Base-by-base conservation (phyloP, 2,113 vertebrate genomes). In the Strix aluco region DNA sequence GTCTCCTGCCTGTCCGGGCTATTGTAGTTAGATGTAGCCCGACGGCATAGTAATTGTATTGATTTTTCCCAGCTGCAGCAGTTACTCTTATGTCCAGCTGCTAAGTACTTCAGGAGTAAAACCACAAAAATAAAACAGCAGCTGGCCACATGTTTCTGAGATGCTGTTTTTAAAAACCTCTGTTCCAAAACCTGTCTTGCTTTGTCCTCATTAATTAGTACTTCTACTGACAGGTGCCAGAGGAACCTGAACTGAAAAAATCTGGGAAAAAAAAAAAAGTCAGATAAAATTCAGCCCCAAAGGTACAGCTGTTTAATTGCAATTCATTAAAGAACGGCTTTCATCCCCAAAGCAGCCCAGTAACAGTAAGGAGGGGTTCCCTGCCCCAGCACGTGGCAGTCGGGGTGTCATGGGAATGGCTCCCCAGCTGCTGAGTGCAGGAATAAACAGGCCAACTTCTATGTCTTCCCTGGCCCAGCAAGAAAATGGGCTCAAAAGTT, bases 31-130 rank as follows among this genome's bases (percentile, higher is more conserved):
- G 87, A 80, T 83, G 87, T n/a, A 94, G 82, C 92, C 91, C 46
- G 13, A 58, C 49, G 75, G 73, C 97, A 86, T 32, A 52, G 75
- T 34, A 86, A 91, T 94, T 40, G 3, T 4, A 96, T 91, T 34
- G 96, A 96, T 97, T 95, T 93, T 83, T 95, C 81, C 86, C 90
- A 81, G 70, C 78, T 74, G 87, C 94, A 80, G 83, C 88, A 89
- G 80, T 67, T 61, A n/a, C 54, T 36, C 23, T 71, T 46, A 13
- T 34, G 57, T 90, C 93, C 86, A 61, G 13, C 86, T 55, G 30
- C 63, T 90, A 38, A 78, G 81, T 47, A 57, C 72, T 71, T 11
- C 36, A 49, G 95, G 42, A 67, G 88, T 14, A 44, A n/a, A 94
- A 46, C 2, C 44, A n/a, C 38, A 11, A 0, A 71, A 86, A 55